phyloP scores from a whole-genome alignment of 2,888 invertebrate genomes.

The Quadroppia sp. region DNA sequence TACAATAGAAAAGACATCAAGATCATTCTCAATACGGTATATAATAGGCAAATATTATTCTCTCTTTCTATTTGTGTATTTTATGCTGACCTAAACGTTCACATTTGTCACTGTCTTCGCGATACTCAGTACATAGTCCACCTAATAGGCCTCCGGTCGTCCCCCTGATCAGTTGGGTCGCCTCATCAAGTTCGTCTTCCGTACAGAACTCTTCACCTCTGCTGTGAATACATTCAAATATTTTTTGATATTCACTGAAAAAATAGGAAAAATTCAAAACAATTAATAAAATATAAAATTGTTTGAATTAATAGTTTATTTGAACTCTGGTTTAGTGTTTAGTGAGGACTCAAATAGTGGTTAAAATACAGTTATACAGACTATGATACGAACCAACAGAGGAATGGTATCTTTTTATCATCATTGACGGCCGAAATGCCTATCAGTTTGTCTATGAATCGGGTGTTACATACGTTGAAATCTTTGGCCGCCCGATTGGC shows the following conservation, averaged over 20 bases:
- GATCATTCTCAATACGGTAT: too few species aligned
- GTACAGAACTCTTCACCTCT: neutral
- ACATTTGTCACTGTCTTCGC: constrained; percentile 20
- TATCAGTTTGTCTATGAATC: neutral
- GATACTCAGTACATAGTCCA: neutral
- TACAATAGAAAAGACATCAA: too few species aligned
- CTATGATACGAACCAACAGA: neutral
- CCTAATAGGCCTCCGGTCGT: neutral
- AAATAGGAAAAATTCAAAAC: neutral
- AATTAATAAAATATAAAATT: too few species aligned
- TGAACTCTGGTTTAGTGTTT: too few species aligned
- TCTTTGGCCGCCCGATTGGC: neutral
- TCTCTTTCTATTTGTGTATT: too few species aligned
- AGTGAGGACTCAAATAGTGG: too few species aligned
- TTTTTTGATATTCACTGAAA: constrained; percentile 11
- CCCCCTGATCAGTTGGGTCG: neutral
- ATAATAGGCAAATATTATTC: too few species aligned
- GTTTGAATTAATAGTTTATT: too few species aligned
- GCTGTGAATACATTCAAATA: neutral
- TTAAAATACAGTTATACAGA: too few species aligned
- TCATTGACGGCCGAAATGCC: neutral
- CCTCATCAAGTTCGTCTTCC: neutral
- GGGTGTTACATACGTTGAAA: neutral
- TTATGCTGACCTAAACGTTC: neutral
- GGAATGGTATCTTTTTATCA: neutral